A percentile compares a stretch with the other conserved stretches of the same genome.
These are phyloP conservation scores for Natator depressus DNA, from an alignment of 2,113 vertebrate genomes.

Conservation along the genomic window DNA sequence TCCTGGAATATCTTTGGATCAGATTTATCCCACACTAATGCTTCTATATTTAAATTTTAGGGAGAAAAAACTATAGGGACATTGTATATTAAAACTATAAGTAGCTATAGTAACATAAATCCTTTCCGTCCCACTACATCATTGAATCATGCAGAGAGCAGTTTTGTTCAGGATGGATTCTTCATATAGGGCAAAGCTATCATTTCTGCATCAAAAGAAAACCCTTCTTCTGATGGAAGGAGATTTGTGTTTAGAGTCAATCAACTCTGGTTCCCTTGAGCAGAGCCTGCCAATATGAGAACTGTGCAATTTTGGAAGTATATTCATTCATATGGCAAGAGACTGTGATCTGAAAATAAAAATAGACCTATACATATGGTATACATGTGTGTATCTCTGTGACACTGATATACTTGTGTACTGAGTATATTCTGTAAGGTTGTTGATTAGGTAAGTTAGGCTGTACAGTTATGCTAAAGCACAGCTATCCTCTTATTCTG, in stretches of 20 bases:
- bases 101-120: background rate
- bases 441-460: background rate
- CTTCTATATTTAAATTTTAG: background rate
- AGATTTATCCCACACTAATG: background rate
- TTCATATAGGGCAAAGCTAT: background rate
- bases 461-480: background rate
- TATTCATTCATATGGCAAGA: constrained; percentile 31
- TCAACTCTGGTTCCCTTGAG: constrained; percentile 10
- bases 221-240: background rate
- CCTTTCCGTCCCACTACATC: accelerated
- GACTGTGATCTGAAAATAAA: constrained; percentile 16
- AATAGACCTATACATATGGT: background rate
- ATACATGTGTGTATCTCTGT: background rate
- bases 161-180: background rate
- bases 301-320: constrained; percentile 27
- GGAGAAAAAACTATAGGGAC: background rate
- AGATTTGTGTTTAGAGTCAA: background rate
- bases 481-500: background rate
- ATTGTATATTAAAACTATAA: background rate
- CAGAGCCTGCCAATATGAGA: constrained; percentile 12
- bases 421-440: background rate
- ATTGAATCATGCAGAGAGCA: background rate
- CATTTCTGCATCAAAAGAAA: background rate
- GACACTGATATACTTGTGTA: background rate
- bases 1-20: background rate